Evolutionary conservation across 2,113 vertebrate genomes (phyloP).

Genomic region (Bagarius yarrelli): DNA sequence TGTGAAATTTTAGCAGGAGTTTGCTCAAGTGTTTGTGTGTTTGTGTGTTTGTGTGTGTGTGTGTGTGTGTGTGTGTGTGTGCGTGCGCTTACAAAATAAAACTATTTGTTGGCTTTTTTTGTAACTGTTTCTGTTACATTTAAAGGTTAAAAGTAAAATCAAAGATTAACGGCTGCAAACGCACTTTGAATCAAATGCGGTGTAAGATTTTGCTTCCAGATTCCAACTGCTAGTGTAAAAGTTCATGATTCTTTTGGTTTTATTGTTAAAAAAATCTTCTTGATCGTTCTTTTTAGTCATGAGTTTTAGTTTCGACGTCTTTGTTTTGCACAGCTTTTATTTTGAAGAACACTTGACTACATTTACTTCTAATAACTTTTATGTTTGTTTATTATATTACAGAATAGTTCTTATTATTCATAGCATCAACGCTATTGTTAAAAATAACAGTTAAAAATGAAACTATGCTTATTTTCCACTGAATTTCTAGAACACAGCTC

Average conservation of each 20-base stretch:
- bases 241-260: neutral
- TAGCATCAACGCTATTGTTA: no score
- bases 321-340: constrained; percentile 6
- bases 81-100: neutral
- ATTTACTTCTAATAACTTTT: neutral
- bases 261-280: neutral
- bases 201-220: neutral
- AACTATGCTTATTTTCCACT: neutral
- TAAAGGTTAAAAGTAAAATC: constrained; percentile 1
- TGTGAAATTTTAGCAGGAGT: neutral
- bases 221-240: neutral
- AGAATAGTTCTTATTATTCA: neutral
- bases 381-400: neutral
- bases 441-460: neutral
- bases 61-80: neutral
- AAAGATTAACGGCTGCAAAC: constrained; percentile 21
- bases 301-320: neutral
- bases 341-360: neutral
- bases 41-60: no score
- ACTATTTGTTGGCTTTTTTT: neutral
- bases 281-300: neutral
- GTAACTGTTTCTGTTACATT: neutral
- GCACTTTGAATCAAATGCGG: constrained; percentile 26
- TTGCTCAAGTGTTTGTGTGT: neutral
- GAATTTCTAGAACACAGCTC: neutral